Percentiles rank a stretch among this genome's conserved stretches.
Conservation (phyloP, 2,113 vertebrate genomes). For the Andinoacara biseriatus region DNA sequence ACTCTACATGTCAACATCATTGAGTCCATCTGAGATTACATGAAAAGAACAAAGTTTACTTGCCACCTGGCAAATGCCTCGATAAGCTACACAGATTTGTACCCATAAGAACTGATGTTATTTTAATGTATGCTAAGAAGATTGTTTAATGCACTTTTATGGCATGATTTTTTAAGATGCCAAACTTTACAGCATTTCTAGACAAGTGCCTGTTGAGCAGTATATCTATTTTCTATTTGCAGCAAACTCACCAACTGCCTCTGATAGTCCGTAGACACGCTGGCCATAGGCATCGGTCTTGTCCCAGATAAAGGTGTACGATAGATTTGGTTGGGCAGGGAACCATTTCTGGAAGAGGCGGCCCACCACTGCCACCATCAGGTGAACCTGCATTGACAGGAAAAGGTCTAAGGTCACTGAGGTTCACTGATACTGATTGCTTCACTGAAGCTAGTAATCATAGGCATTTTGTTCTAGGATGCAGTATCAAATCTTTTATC, state of each 20-base stretch:
- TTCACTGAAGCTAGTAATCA: neutral
- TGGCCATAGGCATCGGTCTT: constrained; percentile 98
- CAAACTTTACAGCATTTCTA: too few relatives aligned
- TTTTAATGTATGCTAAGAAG: too few relatives aligned
- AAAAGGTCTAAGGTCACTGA: neutral
- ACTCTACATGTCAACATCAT: too few relatives aligned
- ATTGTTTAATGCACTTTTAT: too few relatives aligned
- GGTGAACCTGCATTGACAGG: constrained; percentile 83
- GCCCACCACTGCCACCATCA: constrained; percentile 98
- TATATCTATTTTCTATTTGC: too few relatives aligned
- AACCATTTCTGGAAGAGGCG: constrained; percentile 99
- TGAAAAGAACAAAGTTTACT: too few relatives aligned
- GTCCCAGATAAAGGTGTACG: constrained; percentile 99
- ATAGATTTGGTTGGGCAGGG: constrained; percentile 94
- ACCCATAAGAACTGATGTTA: too few relatives aligned
- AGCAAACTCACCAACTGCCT: constrained; percentile 90
- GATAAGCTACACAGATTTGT: too few relatives aligned
- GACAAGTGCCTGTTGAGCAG: too few relatives aligned
- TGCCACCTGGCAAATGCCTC: too few relatives aligned
- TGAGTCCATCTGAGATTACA: too few relatives aligned
- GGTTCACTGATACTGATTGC: neutral
- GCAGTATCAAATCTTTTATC: neutral
- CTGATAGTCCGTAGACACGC: constrained; percentile 93
- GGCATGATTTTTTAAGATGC: too few relatives aligned
- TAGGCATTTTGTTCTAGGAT: neutral